Conservation (phyloP, 2,797 vertebrate species). For the Limnodromus scolopaceus region DNA sequence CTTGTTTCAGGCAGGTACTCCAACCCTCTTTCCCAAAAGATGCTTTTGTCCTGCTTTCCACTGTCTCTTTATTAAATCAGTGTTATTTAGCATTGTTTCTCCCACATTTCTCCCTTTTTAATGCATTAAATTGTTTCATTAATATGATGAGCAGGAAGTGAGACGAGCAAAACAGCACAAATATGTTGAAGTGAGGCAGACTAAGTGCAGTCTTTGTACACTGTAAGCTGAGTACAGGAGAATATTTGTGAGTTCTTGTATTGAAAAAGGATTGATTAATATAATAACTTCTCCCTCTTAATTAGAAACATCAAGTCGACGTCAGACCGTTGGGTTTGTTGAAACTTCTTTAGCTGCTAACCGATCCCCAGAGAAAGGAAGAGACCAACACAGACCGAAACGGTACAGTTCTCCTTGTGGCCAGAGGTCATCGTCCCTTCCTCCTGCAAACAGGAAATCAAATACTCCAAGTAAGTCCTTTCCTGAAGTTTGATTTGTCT, state of each 20-base stretch:
- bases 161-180: background rate
- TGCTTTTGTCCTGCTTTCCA: background rate
- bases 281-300: background rate
- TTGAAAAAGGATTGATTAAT: background rate
- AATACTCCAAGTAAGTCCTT: slow-evolving; percentile 84
- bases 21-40: background rate
- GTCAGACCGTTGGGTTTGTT: slow-evolving; percentile 81
- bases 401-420: slow-evolving; percentile 80
- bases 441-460: slow-evolving; percentile 85
- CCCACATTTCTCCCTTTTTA: background rate
- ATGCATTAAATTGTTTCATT: background rate
- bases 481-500: background rate
- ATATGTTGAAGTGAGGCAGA: background rate
- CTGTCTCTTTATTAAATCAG: background rate
- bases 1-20: background rate
- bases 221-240: background rate
- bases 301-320: slow-evolving; percentile 80
- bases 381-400: slow-evolving; percentile 71
- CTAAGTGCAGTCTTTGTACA: background rate
- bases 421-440: slow-evolving; percentile 92
- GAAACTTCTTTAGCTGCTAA: slow-evolving; percentile 72
- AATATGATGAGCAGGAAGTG: background rate
- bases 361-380: slow-evolving; percentile 82
- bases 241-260: background rate
- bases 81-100: background rate